Percentiles rank a stretch among this genome's conserved stretches.
These are phyloP conservation scores for Drosophila nigromelanica DNA, from an alignment of 1,140 invertebrate genomes.

Conservation along the genomic window DNA sequence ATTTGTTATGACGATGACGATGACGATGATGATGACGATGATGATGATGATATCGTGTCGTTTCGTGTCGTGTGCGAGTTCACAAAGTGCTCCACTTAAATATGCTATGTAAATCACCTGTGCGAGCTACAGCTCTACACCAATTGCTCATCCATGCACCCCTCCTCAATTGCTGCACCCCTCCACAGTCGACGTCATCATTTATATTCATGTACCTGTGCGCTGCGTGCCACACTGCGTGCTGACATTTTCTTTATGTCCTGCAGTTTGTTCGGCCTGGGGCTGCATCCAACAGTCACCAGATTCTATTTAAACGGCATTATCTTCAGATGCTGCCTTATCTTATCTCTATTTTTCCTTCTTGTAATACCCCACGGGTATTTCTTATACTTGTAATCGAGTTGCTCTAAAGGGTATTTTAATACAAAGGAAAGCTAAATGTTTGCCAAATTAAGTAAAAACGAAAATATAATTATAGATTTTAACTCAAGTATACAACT, in stretches of 20 bases:
- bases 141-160: slow-evolving; percentile 32
- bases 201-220: slow-evolving; percentile 19
- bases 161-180: background rate
- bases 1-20: slow-evolving; percentile 58
- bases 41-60: slow-evolving; percentile 66
- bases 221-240: slow-evolving; percentile 52
- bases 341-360: slow-evolving; percentile 49
- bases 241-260: slow-evolving; percentile 76
- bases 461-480: too few species aligned
- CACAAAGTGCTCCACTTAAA: slow-evolving; percentile 81
- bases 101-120: slow-evolving; percentile 82
- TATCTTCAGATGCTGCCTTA: slow-evolving; percentile 64
- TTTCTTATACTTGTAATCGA: background rate
- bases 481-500: too few species aligned
- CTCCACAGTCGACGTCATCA: background rate
- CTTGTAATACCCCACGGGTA: slow-evolving; percentile 10
- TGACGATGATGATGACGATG: slow-evolving; percentile 55
- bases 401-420: background rate
- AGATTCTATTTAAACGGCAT: slow-evolving; percentile 80
- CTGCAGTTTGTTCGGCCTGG: slow-evolving; percentile 66
- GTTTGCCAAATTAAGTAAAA: too few species aligned
- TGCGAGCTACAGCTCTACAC: slow-evolving; percentile 49
- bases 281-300: slow-evolving; percentile 40
- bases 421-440: background rate
- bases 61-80: slow-evolving; percentile 40